A percentile compares a stretch with the other conserved stretches of the same genome.
Conservation (phyloP, 2,797 vertebrate genomes). For the Carcharodon carcharias region DNA sequence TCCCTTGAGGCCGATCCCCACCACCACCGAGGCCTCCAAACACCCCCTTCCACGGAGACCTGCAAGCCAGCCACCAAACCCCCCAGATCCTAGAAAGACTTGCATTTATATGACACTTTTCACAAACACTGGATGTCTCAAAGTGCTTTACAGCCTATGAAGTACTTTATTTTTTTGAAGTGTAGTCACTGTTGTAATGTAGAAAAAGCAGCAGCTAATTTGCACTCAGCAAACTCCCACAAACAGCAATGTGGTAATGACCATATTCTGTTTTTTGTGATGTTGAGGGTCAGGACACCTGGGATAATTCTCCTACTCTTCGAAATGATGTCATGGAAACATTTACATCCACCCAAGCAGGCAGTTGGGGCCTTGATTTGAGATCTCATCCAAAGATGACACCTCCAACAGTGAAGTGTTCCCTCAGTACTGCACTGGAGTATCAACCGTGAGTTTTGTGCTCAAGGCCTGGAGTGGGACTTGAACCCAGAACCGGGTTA, state of each 20-base stretch:
- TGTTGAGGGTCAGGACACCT: neutral
- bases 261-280: neutral
- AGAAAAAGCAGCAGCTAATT: too few species aligned
- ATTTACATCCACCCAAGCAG: neutral
- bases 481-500: neutral
- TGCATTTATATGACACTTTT: too few species aligned
- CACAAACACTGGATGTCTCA: too few species aligned
- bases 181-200: too few species aligned
- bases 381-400: neutral
- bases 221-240: neutral
- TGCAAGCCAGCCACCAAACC: neutral
- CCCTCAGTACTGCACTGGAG: neutral
- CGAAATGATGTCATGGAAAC: neutral
- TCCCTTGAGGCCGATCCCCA: neutral
- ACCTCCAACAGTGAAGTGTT: neutral
- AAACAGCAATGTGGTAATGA: neutral
- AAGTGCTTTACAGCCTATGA: too few species aligned
- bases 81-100: too few species aligned
- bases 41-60: neutral
- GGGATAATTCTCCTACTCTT: neutral
- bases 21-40: too few species aligned
- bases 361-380: neutral
- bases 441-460: neutral
- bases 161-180: too few species aligned
- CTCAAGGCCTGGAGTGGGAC: neutral